Evolutionary conservation across 2,888 invertebrate genomes (phyloP), one percentile per base, ranked within the genome.

Genomic region (Drosophila yooni): DNA sequence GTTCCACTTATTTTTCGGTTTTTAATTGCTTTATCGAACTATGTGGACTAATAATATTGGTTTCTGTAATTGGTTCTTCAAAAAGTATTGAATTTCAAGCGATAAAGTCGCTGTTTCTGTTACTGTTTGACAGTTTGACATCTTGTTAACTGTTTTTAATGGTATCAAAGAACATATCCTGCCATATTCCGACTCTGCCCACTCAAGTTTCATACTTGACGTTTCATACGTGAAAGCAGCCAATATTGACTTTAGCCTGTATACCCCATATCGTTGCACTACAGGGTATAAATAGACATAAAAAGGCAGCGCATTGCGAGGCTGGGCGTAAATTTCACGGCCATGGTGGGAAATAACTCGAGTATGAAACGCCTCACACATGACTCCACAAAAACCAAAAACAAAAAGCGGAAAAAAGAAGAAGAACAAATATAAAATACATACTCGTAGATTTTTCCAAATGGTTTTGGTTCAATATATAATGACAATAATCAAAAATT

Each of bases 401-500:
- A 50, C 50, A 50, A 27, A 50, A 50, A 50, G 18, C 50, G 18
- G 27, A 27, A 25, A 54, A 34, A 25, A 18, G 13, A 56, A 4
- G n/a, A 62, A 25, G 13, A 52, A 25, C 15, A 29, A 51, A n/a
- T 43, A 50, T 21, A 15, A 29, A 40, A n/a, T 53, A 43, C 25
- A 59, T 54, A 21, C 21, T 48, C 25, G 68, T 54, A 58, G n/a
- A 40, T 31, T 57, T 64, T 74, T 68, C 63, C 75, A 88, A 85
- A 84, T 77, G 81, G 68, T 71, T 86, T 70, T 59, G 46, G 64
- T 74, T 54, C 58, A 65, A 64, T 69, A 56, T 69, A 83, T 87
- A 88, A 90, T 90, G 87, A 90, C 90, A 88, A 90, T 88, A 88
- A 88, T 90, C 87, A 90, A 83, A 88, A 86, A 88, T 86, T 90